Conservation (phyloP, 2,888 invertebrate species). For the Cryptocheilus praepositus region DNA sequence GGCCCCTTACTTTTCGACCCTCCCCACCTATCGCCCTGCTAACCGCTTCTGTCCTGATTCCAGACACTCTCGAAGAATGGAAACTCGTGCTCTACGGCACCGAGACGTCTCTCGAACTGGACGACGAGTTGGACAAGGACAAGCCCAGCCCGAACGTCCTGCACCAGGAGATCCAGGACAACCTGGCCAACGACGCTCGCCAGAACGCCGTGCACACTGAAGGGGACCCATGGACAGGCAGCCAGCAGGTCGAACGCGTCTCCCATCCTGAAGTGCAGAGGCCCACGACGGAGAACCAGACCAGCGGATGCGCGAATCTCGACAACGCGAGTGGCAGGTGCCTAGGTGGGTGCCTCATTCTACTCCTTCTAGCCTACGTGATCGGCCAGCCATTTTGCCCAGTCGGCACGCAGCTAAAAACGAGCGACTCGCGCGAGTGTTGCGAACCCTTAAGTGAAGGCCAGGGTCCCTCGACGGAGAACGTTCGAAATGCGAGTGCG, state of each 20-base stretch:
- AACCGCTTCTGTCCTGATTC: conserved; percentile 35
- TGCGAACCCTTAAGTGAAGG: neutral
- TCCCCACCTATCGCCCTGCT: neutral
- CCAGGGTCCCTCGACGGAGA: no score
- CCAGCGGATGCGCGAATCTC: conserved; percentile 60
- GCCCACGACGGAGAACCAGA: conserved; percentile 69
- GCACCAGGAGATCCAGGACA: conserved; percentile 46
- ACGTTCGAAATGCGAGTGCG: no score
- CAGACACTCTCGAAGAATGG: conserved; percentile 82
- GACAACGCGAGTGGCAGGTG: conserved; percentile 60
- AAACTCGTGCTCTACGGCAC: conserved; percentile 90
- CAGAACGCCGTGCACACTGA: conserved; percentile 64
- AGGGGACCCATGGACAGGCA: conserved; percentile 67
- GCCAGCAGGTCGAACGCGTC: conserved; percentile 66
- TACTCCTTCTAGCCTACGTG: conserved; percentile 65
- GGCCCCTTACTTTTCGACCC: conserved; percentile 33
- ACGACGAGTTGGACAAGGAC: conserved; percentile 65
- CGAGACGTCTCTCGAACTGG: conserved; percentile 75
- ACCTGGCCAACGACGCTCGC: conserved; percentile 44
- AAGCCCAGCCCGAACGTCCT: conserved; percentile 51
- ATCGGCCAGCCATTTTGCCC: conserved; percentile 39
- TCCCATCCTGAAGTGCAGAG: conserved; percentile 69
- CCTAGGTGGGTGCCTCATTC: conserved; percentile 73
- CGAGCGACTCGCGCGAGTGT: neutral
- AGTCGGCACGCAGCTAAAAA: neutral